Base-by-base conservation (phyloP, 2,888 invertebrate species). In the Strigamia crassipes region DNA sequence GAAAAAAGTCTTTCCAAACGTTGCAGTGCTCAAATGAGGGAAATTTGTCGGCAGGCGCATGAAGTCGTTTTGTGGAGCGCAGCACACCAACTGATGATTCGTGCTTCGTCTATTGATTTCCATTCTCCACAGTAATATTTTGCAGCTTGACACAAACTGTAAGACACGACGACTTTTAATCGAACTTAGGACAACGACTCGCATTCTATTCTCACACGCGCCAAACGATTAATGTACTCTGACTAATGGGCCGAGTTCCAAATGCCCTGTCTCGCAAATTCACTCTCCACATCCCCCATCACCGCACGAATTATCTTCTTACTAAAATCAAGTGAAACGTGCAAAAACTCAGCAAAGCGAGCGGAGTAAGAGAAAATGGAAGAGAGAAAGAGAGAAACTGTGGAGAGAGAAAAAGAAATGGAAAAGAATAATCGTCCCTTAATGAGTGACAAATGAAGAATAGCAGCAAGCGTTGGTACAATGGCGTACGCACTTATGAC, bases 61-160 rank as follows among this genome's bases (percentile, higher is more conserved):
- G 73, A 73, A 73, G 73, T 73, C 73, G 73, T 73, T 73, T 73
- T 73, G 73, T 73, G 73, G 73, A 73, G 73, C 73, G 73, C 73
- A 31, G 27, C 23, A 8, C 73, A 31, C 38, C 38, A 73, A 73
- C 73, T 73, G 73, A 73, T 73, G 73, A 73, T 73, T 73, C 73
- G 73, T 27, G 73, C 73, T 73, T 73, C 73, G 73, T 73, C 73
- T 73, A 73, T 73, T 73, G 73, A 73, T 73, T 73, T 73, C 31
- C 73, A 27, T 73, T 73, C 31, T 15, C 27, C 56, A 18, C 73
- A 73, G 27, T 73, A 23, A 31, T 27, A 73, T 73, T 73, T 73
- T 73, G 73, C 73, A 73, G 73, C 73, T 73, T 73, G 73, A 73
- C 73, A 73, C 73, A 73, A 73, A 73, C 31, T 73, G 73, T 73